phyloP scores from a whole-genome alignment of 2,888 invertebrate species.

The Stomorhina lunata region DNA sequence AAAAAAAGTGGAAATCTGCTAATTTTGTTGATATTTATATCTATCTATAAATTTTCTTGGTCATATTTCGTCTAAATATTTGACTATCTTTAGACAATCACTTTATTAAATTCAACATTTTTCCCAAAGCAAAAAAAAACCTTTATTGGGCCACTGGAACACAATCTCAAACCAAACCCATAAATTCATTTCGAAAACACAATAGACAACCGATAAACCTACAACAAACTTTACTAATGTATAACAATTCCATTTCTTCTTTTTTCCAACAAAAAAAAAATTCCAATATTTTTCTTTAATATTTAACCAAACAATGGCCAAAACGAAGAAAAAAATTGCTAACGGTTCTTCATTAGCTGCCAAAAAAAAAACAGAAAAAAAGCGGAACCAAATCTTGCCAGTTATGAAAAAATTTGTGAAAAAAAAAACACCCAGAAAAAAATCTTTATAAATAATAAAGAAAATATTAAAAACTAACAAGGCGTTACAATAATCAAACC shows the following conservation, averaged over 20 bases:
- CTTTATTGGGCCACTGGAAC: slow-evolving; percentile 58
- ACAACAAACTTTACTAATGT: slow-evolving; percentile 20
- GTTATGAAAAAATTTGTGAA: background rate
- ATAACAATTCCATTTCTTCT: slow-evolving; percentile 47
- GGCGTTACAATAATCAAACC: slow-evolving; percentile 62
- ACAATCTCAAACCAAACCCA: slow-evolving; percentile 46
- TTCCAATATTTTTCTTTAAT: background rate
- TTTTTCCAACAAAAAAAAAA: too few species aligned
- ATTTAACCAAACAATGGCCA: slow-evolving; percentile 37
- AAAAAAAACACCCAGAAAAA: slow-evolving; percentile 1
- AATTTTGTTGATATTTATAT: too few species aligned
- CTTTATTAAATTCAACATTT: background rate
- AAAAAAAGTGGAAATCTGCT: too few species aligned
- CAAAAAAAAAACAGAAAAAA: background rate
- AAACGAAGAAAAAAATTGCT: slow-evolving; percentile 30
- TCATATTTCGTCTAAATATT: too few species aligned
- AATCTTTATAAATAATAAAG: slow-evolving; percentile 44
- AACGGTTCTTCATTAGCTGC: slow-evolving; percentile 64
- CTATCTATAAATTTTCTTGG: too few species aligned
- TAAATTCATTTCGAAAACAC: slow-evolving; percentile 11
- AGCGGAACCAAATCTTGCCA: slow-evolving; percentile 31
- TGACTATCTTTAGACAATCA: too few species aligned
- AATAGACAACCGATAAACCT: slow-evolving; percentile 31
- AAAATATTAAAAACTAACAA: slow-evolving; percentile 62
- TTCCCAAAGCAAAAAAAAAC: background rate